Base-by-base conservation (phyloP, 35 echinoderm and acorn worm genomes). In the Holothuria glaberrima region DNA sequence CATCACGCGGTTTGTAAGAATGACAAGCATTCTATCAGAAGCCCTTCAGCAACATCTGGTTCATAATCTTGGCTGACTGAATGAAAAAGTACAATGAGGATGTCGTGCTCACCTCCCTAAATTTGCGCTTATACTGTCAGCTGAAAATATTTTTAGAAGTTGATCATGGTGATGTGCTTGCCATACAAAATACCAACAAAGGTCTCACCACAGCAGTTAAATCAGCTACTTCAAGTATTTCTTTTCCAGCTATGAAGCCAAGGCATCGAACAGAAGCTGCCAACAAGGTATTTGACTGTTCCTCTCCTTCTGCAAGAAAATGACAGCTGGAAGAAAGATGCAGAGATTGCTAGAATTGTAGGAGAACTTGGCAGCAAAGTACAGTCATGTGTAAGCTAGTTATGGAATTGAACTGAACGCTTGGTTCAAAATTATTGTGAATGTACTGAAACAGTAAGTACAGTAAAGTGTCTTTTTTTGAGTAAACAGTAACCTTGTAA, bases 141-240 rank as follows among this genome's bases (percentile, higher is more conserved):
- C 72, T 41, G 72, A 76, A 45, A 76, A 41, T 18, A 76, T 76
- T 6, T 76, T 76, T 33, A 76, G 72, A 76, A 36, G 9, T 17
- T 76, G 9, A 21, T 45, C 17, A 25, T 14, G 14, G 41, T 6
- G 34, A 12, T 5, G 3, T 76, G 4, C 36, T 36, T 76, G 17
- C 36, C 3, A 76, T 76, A 33, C 12, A 22, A 45, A 76, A 76
- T 45, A 6, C 34, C 32, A 76, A 50, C 16, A 76, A n/a, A n/a
- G n/a, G n/a, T n/a, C n/a, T n/a, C n/a, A n/a, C n/a, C n/a, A n/a
- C n/a, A n/a, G n/a, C n/a, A 22, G 36, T 46, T 17, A 5, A 76
- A 22, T 76, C 35, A 25, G 35, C 72, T 38, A 28, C 63, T 17
- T 7, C 63, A 25, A 29, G 28, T 66, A 9, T 66, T 29, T 2